phyloP scores from a whole-genome alignment of 2,888 invertebrate species.

The Nipponacmea schrenckii region DNA sequence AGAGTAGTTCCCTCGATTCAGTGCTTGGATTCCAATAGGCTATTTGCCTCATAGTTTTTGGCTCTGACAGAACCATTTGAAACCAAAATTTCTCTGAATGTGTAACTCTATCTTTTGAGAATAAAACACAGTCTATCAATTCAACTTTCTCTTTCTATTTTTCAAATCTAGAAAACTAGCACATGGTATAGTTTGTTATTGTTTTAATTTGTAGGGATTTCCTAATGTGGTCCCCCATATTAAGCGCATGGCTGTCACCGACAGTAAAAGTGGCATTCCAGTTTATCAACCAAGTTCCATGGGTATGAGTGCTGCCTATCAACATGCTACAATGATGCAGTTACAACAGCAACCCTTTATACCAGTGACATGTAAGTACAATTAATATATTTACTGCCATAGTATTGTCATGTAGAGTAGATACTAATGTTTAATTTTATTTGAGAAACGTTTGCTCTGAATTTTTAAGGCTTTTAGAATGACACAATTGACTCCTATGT shows the following conservation, averaged over 20 bases:
- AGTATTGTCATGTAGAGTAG: too few relatives aligned
- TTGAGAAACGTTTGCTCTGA: too few relatives aligned
- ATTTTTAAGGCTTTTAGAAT: too few relatives aligned
- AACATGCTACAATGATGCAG: constrained; percentile 81
- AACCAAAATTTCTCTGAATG: neutral
- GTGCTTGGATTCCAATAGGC: neutral
- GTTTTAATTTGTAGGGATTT: constrained; percentile 15
- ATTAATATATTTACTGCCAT: neutral
- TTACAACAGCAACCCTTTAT: constrained; percentile 48
- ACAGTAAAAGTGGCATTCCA: constrained; percentile 88
- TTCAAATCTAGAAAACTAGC: too few relatives aligned
- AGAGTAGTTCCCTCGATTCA: too few relatives aligned
- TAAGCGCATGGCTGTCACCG: constrained; percentile 88
- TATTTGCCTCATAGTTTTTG: neutral
- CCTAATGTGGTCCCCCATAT: constrained; percentile 75
- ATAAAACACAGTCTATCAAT: too few relatives aligned
- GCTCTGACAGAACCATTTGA: neutral
- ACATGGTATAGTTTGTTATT: too few relatives aligned
- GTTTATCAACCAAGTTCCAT: constrained; percentile 75
- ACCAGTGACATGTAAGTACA: constrained; percentile 56
- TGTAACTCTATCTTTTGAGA: neutral
- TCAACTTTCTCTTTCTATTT: too few relatives aligned
- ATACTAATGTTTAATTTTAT: too few relatives aligned
- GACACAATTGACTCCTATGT: too few relatives aligned
- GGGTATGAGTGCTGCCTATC: constrained; percentile 78